phyloP scores from a whole-genome alignment of 2,888 invertebrate genomes.

The Scelioninae gen. 2 region DNA sequence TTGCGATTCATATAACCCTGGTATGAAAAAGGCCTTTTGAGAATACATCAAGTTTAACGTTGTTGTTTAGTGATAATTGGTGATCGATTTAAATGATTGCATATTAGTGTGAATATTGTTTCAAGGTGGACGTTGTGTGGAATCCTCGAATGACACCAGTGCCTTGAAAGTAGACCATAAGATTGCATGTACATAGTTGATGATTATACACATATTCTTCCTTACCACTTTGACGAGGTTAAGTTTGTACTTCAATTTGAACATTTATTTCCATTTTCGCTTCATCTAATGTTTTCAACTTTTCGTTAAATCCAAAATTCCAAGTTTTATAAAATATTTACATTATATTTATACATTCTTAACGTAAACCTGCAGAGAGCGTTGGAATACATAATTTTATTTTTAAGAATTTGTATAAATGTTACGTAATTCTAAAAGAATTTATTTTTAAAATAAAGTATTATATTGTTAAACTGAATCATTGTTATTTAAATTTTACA shows the following conservation, averaged over 20 bases:
- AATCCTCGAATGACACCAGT: conserved; percentile 42
- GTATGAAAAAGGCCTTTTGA: conserved; percentile 29
- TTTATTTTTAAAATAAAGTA: too few species aligned
- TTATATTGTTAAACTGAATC: too few species aligned
- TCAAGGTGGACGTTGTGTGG: conserved; percentile 32
- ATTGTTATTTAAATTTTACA: too few species aligned
- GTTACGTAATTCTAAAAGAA: too few species aligned
- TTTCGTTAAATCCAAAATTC: too few species aligned
- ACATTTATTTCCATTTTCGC: not conserved
- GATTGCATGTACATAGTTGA: conserved; percentile 39
- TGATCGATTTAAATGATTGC: conserved; percentile 28
- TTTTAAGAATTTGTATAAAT: too few species aligned
- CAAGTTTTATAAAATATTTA: too few species aligned
- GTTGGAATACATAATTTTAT: too few species aligned
- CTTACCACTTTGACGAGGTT: conserved; percentile 1
- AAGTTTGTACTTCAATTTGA: not conserved
- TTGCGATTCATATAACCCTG: conserved; percentile 15
- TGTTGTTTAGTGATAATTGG: conserved; percentile 27
- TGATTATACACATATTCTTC: conserved; percentile 12
- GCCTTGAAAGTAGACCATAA: conserved; percentile 51
- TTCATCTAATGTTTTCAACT: not conserved
- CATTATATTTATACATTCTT: too few species aligned
- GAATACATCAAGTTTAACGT: conserved; percentile 15
- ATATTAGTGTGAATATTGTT: conserved; percentile 32
- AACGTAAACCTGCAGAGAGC: too few species aligned